These are phyloP conservation scores for Scaptomyza cyrtandrae DNA, from an alignment of 2,888 invertebrate species.

Conservation along the genomic window DNA sequence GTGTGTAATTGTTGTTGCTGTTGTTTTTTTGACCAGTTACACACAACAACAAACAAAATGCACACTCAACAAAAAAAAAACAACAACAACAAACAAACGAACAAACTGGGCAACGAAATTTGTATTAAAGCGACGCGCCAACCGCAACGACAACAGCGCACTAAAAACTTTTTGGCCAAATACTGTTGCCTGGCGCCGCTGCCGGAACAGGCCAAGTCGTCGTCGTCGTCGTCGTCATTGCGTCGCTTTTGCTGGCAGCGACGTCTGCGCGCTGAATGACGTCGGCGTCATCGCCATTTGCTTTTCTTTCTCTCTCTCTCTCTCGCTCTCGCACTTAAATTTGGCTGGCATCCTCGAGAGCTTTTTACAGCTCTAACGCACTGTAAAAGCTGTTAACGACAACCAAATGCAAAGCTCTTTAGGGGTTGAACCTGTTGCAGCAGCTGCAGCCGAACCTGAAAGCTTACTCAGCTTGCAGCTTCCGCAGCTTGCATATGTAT, in stretches of 20 bases:
- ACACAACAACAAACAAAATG: constrained; percentile 4
- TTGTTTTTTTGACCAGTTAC: constrained; percentile 3
- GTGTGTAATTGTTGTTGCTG: constrained; percentile 1
- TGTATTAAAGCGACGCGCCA: constrained; percentile 59
- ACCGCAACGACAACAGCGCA: constrained; percentile 71
- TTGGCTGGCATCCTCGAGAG: constrained; percentile 43
- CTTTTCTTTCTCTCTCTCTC: constrained; percentile 3
- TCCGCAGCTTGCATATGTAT: constrained; percentile 15
- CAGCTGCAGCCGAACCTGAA: constrained; percentile 14
- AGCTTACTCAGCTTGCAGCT: constrained; percentile 28
- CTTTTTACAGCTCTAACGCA: constrained; percentile 18
- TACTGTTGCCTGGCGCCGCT: constrained; percentile 35
- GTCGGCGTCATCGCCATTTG: constrained; percentile 2
- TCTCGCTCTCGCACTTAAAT: background rate
- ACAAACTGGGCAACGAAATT: constrained; percentile 7
- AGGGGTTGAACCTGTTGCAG: constrained; percentile 62
- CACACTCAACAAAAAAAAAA: background rate
- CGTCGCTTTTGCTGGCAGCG: constrained; percentile 14
- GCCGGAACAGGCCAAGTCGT: constrained; percentile 26
- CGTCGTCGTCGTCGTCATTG: constrained; percentile 7
- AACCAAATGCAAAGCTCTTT: constrained; percentile 30
- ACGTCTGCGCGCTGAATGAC: constrained; percentile 38
- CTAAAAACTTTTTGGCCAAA: constrained; percentile 70
- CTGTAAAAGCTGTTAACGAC: constrained; percentile 8
- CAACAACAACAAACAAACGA: constrained; percentile 5